These are phyloP conservation scores for Pheosia tremula DNA, from an alignment of 2,888 invertebrate species.

Conservation along the genomic window DNA sequence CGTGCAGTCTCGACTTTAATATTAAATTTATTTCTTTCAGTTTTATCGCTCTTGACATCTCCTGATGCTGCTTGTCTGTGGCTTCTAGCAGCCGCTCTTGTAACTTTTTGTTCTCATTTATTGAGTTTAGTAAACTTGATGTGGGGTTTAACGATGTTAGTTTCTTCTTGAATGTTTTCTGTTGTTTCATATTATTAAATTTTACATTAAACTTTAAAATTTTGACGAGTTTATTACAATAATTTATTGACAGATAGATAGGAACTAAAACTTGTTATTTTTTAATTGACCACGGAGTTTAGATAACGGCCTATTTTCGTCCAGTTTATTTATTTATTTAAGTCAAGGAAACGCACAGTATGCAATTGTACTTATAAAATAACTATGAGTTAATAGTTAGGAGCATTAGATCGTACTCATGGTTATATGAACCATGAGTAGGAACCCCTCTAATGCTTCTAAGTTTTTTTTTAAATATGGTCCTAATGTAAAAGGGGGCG, in stretches of 20 bases:
- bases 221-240: slow-evolving; percentile 16
- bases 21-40: slow-evolving; percentile 58
- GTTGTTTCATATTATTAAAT: slow-evolving; percentile 42
- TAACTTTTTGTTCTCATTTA: slow-evolving; percentile 52
- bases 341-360: too few species aligned
- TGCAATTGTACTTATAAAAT: too few species aligned
- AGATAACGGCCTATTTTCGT: too few species aligned
- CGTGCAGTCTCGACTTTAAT: slow-evolving; percentile 49
- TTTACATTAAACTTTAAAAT: slow-evolving; percentile 35
- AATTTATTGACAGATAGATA: too few species aligned
- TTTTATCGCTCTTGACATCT: slow-evolving; percentile 73
- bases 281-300: too few species aligned
- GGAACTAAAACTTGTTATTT: not conserved
- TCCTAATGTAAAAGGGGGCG: too few species aligned
- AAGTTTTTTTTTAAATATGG: too few species aligned
- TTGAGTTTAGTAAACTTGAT: slow-evolving; percentile 9
- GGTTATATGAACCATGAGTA: too few species aligned
- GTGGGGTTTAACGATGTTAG: slow-evolving; percentile 16
- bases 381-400: too few species aligned
- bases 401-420: too few species aligned
- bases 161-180: slow-evolving; percentile 31
- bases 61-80: slow-evolving; percentile 71
- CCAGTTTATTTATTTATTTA: too few species aligned
- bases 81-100: slow-evolving; percentile 49
- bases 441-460: too few species aligned